A percentile compares a stretch with the other conserved stretches of the same genome.
phyloP scores from a whole-genome alignment of 2,113 vertebrate genomes.

The Daphoenositta chrysoptera region DNA sequence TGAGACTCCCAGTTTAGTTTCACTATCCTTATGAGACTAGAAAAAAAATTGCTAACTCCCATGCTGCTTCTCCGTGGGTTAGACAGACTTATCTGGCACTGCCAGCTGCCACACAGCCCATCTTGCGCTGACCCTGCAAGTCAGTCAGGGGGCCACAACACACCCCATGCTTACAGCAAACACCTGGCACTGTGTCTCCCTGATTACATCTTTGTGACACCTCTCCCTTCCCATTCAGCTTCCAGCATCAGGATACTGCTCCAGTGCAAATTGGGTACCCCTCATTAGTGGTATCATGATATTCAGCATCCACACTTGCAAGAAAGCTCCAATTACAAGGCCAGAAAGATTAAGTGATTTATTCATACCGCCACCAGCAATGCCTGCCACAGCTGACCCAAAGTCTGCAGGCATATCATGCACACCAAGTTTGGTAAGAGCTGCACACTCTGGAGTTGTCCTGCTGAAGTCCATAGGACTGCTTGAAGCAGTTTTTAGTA shows the following conservation, averaged over 20 bases:
- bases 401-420: background rate
- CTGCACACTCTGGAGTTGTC: background rate
- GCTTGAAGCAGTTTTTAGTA: background rate
- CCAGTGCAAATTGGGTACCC: background rate
- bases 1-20: background rate
- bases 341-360: background rate
- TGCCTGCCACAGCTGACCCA: background rate
- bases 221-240: background rate
- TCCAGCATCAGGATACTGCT: background rate
- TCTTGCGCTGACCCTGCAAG: background rate
- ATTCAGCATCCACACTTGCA: background rate
- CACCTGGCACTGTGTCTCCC: background rate
- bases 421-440: background rate
- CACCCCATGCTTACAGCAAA: background rate
- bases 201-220: rapidly evolving
- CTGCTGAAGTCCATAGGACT: background rate
- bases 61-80: background rate
- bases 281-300: rapidly evolving
- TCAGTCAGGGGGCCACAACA: rapidly evolving
- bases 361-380: background rate
- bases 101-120: background rate
- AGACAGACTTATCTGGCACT: background rate
- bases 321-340: background rate
- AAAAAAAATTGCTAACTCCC: background rate
- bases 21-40: background rate